Percentiles rank a stretch among this genome's conserved stretches.
phyloP scores from a whole-genome alignment of 2,113 vertebrate genomes.

The Syngnathus scovelli region DNA sequence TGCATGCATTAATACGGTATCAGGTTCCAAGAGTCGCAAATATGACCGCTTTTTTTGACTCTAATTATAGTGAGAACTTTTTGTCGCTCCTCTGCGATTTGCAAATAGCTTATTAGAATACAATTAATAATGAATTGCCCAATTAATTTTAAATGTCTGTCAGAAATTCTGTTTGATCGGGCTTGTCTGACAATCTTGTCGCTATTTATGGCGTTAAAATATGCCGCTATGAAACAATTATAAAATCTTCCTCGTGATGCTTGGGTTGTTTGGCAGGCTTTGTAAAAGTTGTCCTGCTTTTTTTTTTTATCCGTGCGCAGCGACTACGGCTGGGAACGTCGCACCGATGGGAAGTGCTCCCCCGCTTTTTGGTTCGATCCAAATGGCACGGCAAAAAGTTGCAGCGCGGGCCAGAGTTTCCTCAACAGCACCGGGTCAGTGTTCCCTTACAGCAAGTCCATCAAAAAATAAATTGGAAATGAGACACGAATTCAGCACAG shows the following conservation, averaged over 20 bases:
- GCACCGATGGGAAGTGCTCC: slow-evolving; percentile 81
- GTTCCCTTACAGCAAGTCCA: slow-evolving; percentile 18
- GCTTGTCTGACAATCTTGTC: slow-evolving; percentile 62
- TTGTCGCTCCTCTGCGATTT: slow-evolving; percentile 40
- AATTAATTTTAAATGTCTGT: slow-evolving; percentile 66
- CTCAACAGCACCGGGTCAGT: slow-evolving; percentile 93
- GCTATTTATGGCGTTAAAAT: slow-evolving; percentile 51
- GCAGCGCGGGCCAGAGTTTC: slow-evolving; percentile 83
- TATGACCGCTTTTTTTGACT: slow-evolving; percentile 23
- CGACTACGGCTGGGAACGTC: slow-evolving; percentile 92
- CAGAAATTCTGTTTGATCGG: slow-evolving; percentile 66
- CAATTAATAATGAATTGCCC: slow-evolving; percentile 66
- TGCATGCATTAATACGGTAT: slow-evolving; percentile 29
- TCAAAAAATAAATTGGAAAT: background rate
- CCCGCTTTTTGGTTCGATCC: slow-evolving; percentile 95
- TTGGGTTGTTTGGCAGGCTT: slow-evolving; percentile 38
- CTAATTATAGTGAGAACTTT: slow-evolving; percentile 53
- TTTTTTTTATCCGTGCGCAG: slow-evolving; percentile 57
- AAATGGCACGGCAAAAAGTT: slow-evolving; percentile 76
- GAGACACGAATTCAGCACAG: background rate
- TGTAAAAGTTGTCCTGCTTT: slow-evolving; percentile 33
- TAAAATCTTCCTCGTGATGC: slow-evolving; percentile 27
- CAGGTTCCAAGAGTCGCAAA: slow-evolving; percentile 21
- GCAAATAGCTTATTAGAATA: slow-evolving; percentile 66
- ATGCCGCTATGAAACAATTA: slow-evolving; percentile 31